These are phyloP conservation scores for Diarsia mendica DNA, from an alignment of 2,888 invertebrate species.

Conservation along the genomic window DNA sequence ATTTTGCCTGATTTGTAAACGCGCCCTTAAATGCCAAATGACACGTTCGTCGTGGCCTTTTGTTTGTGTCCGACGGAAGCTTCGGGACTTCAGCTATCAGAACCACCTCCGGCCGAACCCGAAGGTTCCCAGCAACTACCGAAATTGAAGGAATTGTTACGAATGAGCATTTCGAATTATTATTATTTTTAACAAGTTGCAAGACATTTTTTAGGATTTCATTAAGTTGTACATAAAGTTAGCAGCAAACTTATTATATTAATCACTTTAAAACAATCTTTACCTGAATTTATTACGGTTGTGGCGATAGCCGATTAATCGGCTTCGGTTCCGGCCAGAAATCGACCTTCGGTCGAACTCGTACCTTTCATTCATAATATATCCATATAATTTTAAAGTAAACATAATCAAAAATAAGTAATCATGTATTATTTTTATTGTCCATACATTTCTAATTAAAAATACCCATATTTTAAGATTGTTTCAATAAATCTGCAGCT, in stretches of 20 bases:
- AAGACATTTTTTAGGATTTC: too few relatives aligned
- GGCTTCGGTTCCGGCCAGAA: background rate
- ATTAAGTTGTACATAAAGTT: background rate
- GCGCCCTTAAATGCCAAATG: background rate
- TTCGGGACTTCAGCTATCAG: background rate
- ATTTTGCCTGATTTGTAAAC: too few relatives aligned
- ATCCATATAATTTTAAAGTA: background rate
- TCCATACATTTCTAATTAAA: background rate
- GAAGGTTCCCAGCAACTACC: background rate
- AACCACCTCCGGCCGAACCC: background rate
- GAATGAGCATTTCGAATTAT: too few relatives aligned
- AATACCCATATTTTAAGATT: background rate
- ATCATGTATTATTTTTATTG: slow-evolving; percentile 4
- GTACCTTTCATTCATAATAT: background rate
- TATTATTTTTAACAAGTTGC: too few relatives aligned
- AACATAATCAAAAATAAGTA: background rate
- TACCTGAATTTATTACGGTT: background rate
- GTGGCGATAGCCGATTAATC: background rate
- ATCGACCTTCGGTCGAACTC: background rate
- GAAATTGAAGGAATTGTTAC: background rate
- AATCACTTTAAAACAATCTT: background rate
- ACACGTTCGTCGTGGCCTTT: background rate
- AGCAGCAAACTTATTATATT: background rate
- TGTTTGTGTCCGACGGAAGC: background rate
- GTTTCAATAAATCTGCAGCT: slow-evolving; percentile 7